A percentile compares a stretch with the other conserved stretches of the same genome.
Conservation (phyloP, 2,797 vertebrate species). For the Pelobates cultripes region DNA sequence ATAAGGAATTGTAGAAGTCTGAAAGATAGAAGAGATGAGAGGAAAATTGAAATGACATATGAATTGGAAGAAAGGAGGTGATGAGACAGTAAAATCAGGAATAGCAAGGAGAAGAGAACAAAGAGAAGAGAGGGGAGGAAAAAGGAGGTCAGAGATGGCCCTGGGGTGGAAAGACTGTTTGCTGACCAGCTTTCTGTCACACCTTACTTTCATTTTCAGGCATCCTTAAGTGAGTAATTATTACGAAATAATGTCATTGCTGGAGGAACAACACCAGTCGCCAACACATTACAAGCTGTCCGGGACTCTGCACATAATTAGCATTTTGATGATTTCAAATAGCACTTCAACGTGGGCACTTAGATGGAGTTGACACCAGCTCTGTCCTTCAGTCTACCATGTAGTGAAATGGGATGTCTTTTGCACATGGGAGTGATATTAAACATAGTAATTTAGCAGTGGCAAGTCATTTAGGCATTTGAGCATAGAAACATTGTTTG, state of each 20-base stretch:
- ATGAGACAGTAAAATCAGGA: conserved; percentile 44
- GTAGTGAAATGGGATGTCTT: conserved; percentile 43
- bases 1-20: conserved; percentile 11
- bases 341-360: conserved; percentile 58
- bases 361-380: conserved; percentile 60
- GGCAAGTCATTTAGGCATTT: not conserved
- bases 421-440: conserved; percentile 24
- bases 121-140: conserved; percentile 28
- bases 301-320: conserved; percentile 62
- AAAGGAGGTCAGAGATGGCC: conserved; percentile 51
- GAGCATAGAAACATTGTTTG: not conserved
- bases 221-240: conserved; percentile 71
- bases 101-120: conserved; percentile 36
- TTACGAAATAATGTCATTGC: conserved; percentile 72
- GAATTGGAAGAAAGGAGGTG: conserved; percentile 42
- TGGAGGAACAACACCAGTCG: conserved; percentile 65
- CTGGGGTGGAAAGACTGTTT: conserved; percentile 77
- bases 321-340: conserved; percentile 63
- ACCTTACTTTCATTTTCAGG: conserved; percentile 68
- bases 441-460: conserved; percentile 16
- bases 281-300: conserved; percentile 58
- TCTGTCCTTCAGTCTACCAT: conserved; percentile 53
- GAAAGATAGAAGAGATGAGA: conserved; percentile 31
- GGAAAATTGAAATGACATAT: conserved; percentile 53
- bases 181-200: conserved; percentile 72